Base-by-base conservation (phyloP, 2,113 vertebrate species). In the Deroptyus accipitrinus region DNA sequence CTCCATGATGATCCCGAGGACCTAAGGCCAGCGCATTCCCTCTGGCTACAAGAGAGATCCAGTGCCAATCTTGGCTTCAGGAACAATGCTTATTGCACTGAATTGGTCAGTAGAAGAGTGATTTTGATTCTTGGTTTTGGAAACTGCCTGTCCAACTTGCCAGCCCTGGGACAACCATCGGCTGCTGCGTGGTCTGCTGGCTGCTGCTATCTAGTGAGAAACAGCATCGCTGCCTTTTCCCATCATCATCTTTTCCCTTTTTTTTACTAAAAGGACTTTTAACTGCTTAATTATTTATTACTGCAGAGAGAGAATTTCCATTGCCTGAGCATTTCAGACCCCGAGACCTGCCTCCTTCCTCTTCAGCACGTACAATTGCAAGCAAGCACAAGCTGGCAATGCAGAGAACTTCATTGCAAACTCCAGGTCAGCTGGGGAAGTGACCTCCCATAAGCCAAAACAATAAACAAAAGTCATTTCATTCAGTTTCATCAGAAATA, bases 11-110 rank as follows among this genome's bases (percentile, higher is more conserved):
- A 42, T 5, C 22, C 27, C 2, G 31, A 2, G 74, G 49, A n/a
- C 52, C 28, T 30, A 1, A 2, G 7, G 39, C 73, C 74, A 37
- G 37, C 1, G 1, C 39, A 2, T 27, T 14, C 37, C 8, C n/a
- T 18, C 27, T 12, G 69, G 44, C 44, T 82, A 31, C 69, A 31
- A 22, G 63, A 24, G 44, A 39, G 35, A 27, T 30, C 62, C 33
- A 30, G 1, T 1, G 2, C 27, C 62, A 7, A 62, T 8, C 52
- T 20, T 54, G 49, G 64, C 57, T 54, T 22, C 55, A n/a, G 73
- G 33, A 22, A 54, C 10, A 3, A 17, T 6, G 11, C 12, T 55
- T 10, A 33, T 5, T 27, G 64, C 39, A 33, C 37, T 3, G 2
- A 10, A 6, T 1, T 10, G 66, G 18, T 23, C 57, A 39, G 51